Conservation (phyloP, 2,888 invertebrate genomes). For the Andrena dorsata region DNA sequence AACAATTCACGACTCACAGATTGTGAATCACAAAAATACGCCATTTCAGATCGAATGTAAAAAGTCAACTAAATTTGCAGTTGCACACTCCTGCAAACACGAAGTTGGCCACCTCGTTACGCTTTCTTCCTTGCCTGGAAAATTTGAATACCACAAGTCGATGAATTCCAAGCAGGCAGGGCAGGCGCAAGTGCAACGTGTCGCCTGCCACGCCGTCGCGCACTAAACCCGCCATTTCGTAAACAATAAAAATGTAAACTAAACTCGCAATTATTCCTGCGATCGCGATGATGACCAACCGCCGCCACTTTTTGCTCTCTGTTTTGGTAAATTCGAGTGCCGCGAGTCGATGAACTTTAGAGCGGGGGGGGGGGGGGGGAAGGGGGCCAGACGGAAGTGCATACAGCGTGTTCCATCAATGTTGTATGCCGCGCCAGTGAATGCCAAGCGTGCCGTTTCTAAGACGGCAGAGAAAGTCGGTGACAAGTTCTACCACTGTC, state of each 20-base stretch:
- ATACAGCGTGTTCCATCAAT: slow-evolving; percentile 19
- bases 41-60: no score
- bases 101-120: no score
- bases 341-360: slow-evolving; percentile 20
- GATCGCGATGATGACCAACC: not conserved
- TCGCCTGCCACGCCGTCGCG: no score
- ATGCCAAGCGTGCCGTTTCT: slow-evolving; percentile 40
- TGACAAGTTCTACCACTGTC: slow-evolving; percentile 44
- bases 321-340: not conserved
- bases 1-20: no score
- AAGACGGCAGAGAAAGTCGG: slow-evolving; percentile 57
- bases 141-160: no score
- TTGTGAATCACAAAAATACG: no score
- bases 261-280: not conserved
- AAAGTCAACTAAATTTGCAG: no score
- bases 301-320: not conserved
- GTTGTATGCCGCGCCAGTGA: slow-evolving; percentile 30
- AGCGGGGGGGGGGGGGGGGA: not conserved
- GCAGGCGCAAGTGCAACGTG: no score
- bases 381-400: slow-evolving; percentile 30
- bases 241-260: not conserved
- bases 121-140: no score
- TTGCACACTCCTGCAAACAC: no score
- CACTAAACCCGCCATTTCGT: no score
- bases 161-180: no score